A percentile compares a stretch with the other conserved stretches of the same genome.
Evolutionary conservation across 2,888 invertebrate species (phyloP).

Genomic region (Macrosoma leucophasiata): DNA sequence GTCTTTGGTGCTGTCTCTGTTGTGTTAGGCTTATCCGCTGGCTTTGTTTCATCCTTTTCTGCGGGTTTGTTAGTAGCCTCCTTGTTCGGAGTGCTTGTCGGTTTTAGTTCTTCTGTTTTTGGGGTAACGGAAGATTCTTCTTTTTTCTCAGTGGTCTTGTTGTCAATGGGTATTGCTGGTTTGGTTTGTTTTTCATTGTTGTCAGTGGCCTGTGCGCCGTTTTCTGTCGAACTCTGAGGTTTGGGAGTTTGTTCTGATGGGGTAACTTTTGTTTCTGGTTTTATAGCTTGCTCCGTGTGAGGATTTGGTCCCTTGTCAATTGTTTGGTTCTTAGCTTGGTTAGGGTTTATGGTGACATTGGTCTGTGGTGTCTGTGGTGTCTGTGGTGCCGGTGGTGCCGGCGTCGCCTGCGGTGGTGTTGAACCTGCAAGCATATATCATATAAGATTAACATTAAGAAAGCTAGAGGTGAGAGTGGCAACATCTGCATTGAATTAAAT

Average conservation of each 20-base stretch:
- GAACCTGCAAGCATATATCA: too few species aligned
- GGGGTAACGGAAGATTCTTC: constrained; percentile 9
- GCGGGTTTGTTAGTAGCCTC: constrained; percentile 6
- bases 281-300: too few species aligned
- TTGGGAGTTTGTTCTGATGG: neutral
- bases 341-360: too few species aligned
- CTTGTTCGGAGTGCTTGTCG: neutral
- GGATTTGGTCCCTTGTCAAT: too few species aligned
- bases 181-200: constrained; percentile 10
- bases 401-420: too few species aligned
- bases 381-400: too few species aligned
- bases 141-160: constrained; percentile 25
- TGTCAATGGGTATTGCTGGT: constrained; percentile 9
- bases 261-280: constrained; percentile 1
- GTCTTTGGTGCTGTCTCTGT: constrained; percentile 24
- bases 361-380: too few species aligned
- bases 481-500: too few species aligned
- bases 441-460: too few species aligned
- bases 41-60: constrained; percentile 20
- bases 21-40: constrained; percentile 25
- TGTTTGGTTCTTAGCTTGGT: too few species aligned
- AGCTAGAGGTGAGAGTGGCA: too few species aligned
- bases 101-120: constrained; percentile 5
- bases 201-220: neutral
- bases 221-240: constrained; percentile 1